Conservation (phyloP, 2,888 invertebrate genomes). For the Tenthredo scrophulariae region DNA sequence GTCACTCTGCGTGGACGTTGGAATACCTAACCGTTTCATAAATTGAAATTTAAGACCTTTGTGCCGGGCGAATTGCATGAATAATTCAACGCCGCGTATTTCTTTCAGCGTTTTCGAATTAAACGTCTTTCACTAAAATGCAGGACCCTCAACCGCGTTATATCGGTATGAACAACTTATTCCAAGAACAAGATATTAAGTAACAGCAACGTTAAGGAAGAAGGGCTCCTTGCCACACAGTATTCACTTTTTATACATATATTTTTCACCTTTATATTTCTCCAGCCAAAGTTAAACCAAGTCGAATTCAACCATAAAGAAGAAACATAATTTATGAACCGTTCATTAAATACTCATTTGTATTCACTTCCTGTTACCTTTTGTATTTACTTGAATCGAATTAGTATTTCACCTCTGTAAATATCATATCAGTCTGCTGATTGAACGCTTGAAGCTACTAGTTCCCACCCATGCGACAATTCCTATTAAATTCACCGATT, state of each 20-base stretch:
- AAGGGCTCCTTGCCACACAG: not conserved
- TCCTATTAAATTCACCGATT: not conserved
- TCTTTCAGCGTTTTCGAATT: conserved; percentile 49
- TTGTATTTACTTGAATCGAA: conserved; percentile 20
- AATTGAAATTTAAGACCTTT: conserved; percentile 71
- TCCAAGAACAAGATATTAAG: conserved; percentile 30
- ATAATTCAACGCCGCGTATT: conserved; percentile 47
- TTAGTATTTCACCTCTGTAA: conserved; percentile 37
- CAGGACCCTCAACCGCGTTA: not conserved
- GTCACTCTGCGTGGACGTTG: conserved; percentile 46
- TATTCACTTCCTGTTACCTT: conserved; percentile 17
- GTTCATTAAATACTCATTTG: conserved; percentile 1
- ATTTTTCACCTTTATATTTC: not conserved
- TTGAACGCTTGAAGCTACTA: conserved; percentile 14
- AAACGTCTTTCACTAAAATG: conserved; percentile 36
- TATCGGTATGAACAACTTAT: conserved; percentile 42
- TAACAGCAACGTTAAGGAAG: not conserved
- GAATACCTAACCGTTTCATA: conserved; percentile 72
- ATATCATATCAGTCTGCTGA: conserved; percentile 33
- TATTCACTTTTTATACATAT: not conserved
- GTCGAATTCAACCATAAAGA: not conserved
- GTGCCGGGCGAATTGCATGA: conserved; percentile 46
- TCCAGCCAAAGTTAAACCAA: not conserved
- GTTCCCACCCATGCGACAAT: not conserved
- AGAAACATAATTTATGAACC: not conserved